Evolutionary conservation across 2,113 vertebrate genomes (phyloP).

Genomic region (Poicephalus meyeri): DNA sequence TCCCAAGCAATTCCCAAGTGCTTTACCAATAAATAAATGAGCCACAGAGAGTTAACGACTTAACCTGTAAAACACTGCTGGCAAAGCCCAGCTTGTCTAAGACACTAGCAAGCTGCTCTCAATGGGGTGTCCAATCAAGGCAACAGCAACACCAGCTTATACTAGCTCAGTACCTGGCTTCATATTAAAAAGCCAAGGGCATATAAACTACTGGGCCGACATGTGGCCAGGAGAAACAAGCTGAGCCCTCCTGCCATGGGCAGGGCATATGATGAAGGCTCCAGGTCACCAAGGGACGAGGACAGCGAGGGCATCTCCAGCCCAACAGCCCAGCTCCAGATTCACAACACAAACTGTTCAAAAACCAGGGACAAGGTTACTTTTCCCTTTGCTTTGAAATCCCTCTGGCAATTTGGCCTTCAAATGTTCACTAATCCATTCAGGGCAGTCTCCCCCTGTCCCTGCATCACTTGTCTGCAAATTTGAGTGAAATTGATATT

Average conservation of each 20-base stretch:
- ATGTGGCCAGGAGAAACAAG: not conserved
- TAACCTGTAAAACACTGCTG: not conserved
- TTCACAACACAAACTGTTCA: not conserved
- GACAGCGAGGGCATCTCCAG: not conserved
- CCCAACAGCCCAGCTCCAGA: not conserved
- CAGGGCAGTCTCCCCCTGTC: not conserved
- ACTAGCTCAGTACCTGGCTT: not conserved
- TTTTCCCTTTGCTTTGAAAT: slow-evolving; percentile 10
- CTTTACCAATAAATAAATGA: not conserved
- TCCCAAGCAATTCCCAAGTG: not conserved
- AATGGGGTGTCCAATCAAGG: not conserved
- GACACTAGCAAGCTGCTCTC: not conserved
- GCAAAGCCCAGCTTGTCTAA: not conserved
- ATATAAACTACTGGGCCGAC: not conserved
- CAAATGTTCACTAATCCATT: not conserved
- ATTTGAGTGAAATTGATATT: slow-evolving; percentile 60
- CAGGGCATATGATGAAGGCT: rapidly evolving
- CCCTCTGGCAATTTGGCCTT: not conserved
- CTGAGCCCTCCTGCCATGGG: not conserved
- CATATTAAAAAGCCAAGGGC: rapidly evolving
- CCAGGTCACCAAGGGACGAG: rapidly evolving
- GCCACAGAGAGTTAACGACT: not conserved
- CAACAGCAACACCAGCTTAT: not conserved
- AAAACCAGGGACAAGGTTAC: not conserved
- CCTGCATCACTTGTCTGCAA: not conserved